phyloP scores from a whole-genome alignment of 1,140 invertebrate genomes.

The Penaeus indicus region DNA sequence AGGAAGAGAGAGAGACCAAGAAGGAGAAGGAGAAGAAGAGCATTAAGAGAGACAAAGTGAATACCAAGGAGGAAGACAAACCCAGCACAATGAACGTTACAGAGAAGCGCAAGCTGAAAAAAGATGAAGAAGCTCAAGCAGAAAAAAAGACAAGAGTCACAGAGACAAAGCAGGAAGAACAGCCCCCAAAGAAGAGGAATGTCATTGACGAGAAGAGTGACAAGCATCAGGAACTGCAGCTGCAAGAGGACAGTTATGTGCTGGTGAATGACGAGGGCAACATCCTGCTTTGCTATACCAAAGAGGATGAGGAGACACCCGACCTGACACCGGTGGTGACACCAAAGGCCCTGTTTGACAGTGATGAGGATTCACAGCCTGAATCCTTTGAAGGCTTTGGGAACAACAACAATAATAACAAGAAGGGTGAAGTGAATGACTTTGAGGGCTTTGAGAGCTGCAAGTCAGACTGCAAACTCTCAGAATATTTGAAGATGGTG shows the following conservation, averaged over 20 bases:
- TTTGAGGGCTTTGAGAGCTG: conserved; percentile 50
- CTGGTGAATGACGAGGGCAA: conserved; percentile 48
- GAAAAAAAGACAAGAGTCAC: neutral
- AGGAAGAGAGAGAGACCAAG: neutral
- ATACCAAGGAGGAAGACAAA: neutral
- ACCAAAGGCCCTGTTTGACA: neutral
- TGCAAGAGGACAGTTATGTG: neutral
- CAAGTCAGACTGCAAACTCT: conserved; percentile 36
- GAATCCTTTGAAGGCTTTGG: neutral
- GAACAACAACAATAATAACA: conserved; percentile 26
- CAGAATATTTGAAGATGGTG: conserved; percentile 32
- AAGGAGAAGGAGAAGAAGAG: conserved; percentile 10
- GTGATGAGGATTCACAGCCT: neutral
- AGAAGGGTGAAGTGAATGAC: conserved; percentile 1
- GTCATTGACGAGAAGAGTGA: neutral
- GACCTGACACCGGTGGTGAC: too few species aligned
- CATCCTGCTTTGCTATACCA: conserved; percentile 32
- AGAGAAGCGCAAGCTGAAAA: neutral
- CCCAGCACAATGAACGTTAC: neutral
- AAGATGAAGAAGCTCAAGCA: neutral
- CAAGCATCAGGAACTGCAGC: neutral
- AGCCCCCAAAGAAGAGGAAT: neutral
- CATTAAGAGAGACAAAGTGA: neutral
- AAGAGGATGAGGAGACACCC: neutral
- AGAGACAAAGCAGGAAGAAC: neutral